Base-by-base conservation (phyloP, 2,888 invertebrate species). In the Andrena bicolor region DNA sequence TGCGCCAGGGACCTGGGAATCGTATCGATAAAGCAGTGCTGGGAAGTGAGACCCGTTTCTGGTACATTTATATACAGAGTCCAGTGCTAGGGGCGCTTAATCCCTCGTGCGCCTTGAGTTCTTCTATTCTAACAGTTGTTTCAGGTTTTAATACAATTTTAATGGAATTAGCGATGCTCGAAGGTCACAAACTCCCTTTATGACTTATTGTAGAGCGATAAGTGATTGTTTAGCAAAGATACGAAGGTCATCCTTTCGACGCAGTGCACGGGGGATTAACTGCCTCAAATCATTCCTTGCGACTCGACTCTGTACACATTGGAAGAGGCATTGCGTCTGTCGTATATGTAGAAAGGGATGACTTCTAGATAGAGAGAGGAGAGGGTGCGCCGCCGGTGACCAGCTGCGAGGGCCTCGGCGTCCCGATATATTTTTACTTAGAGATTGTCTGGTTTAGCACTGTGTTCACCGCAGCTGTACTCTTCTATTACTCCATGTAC, bases 401-500 rank as follows among this genome's bases (percentile, higher is more conserved):
- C 83, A 97, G 96, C 90, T 98, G 98, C 92, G 96, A 96, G 89
- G 98, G 97, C n/a, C 92, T 97, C 0, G 97, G 97, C 0, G 97
- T 97, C 86, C 97, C 97, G 0, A 95, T 97, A 77, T 96, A 97
- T 92, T 98, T 98, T 94, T 98, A 98, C 92, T 94, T 98, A 72
- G 96, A 97, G 89, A 95, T 95, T 2, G 96, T 97, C 0, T 98
- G 98, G 96, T 92, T 95, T 32, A 94, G 97, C 66, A 96, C 97
- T 3, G 97, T 97, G 0, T 92, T 97, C n/a, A 96, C 97, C 8
- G 95, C 96, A 0, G 94, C 96, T 0, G 95, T 96, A 0, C 90
- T 97, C 5, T 97, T 97, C 90, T 91, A 97, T 2, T 96, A 96
- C 89, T 97, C 96, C 0, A 94, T 95, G 0, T 95, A 96, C 65